These are phyloP conservation scores for Prolemur simus DNA, from an alignment of 2,113 vertebrate species.

Conservation along the genomic window DNA sequence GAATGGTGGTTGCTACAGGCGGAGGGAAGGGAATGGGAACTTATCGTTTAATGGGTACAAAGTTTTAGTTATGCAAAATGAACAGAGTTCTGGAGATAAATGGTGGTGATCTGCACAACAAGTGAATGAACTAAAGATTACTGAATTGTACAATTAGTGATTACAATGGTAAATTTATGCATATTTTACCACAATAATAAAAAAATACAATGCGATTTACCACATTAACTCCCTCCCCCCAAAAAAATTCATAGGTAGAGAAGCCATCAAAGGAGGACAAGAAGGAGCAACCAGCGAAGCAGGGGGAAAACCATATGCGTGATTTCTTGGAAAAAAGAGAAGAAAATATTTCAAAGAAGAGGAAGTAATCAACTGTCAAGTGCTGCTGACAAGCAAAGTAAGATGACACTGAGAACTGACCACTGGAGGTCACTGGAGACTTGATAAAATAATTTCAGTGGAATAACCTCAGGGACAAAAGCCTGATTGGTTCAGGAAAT, in stretches of 20 bases:
- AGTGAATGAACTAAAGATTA: neutral
- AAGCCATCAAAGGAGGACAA: neutral
- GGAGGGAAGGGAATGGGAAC: neutral
- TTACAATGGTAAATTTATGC: neutral
- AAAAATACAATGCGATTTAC: neutral
- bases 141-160: neutral
- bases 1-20: neutral
- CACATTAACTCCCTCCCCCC: neutral
- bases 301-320: neutral
- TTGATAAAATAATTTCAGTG: constrained; percentile 20
- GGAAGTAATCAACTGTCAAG: neutral
- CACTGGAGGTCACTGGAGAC: constrained; percentile 60
- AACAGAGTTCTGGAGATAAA: neutral
- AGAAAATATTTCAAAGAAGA: constrained; percentile 1
- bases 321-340: constrained; percentile 3
- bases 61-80: neutral
- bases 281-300: neutral
- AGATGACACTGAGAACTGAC: neutral
- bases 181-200: constrained; percentile 7
- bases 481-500: neutral
- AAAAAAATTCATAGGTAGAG: neutral
- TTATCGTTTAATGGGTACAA: neutral
- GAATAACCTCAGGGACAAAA: neutral
- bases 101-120: neutral
- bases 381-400: neutral